phyloP scores from a whole-genome alignment of 2,113 vertebrate species.

The Loxodonta africana region DNA sequence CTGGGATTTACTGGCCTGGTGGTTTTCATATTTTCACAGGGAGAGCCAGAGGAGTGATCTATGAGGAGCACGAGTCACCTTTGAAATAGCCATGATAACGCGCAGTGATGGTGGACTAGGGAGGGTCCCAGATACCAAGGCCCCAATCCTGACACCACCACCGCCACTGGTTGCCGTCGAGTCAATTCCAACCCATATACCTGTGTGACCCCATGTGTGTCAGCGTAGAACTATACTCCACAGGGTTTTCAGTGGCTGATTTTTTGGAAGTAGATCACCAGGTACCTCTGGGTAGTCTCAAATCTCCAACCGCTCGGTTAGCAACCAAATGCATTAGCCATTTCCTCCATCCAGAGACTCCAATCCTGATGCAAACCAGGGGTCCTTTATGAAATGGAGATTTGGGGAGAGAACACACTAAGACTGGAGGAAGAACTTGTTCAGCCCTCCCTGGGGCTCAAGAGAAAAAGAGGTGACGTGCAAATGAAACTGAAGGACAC shows the following conservation, averaged over 20 bases:
- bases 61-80: background rate
- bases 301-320: background rate
- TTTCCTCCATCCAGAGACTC: accelerated
- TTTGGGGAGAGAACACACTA: background rate
- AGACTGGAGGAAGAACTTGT: accelerated
- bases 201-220: background rate
- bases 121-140: accelerated
- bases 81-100: background rate
- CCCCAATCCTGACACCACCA: background rate
- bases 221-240: background rate
- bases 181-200: background rate
- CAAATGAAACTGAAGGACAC: background rate
- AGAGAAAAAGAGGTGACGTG: background rate
- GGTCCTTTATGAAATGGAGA: background rate
- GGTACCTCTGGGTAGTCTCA: background rate
- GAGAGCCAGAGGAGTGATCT: background rate
- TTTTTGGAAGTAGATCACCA: background rate
- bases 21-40: background rate
- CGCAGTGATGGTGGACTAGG: accelerated
- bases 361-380: background rate
- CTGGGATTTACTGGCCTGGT: background rate
- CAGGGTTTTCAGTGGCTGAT: background rate
- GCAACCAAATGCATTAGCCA: background rate
- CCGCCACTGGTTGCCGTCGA: background rate
- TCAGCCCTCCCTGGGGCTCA: background rate